A percentile compares a stretch with the other conserved stretches of the same genome.
phyloP scores from a whole-genome alignment of 2,888 invertebrate species.

The Leptopilina syphax region DNA sequence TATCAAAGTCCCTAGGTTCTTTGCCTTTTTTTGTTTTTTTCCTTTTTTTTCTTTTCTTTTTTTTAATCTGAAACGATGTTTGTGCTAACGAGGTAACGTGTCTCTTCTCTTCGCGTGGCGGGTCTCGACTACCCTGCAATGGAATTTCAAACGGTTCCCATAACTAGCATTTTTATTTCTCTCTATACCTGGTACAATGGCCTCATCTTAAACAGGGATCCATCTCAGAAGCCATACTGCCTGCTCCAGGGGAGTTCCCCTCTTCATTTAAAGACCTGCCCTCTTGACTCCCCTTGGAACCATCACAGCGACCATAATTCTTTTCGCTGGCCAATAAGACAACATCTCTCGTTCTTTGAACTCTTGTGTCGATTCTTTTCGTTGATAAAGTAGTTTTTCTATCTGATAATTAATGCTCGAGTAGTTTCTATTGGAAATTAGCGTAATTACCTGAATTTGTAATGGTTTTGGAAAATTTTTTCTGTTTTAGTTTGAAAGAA shows the following conservation, averaged over 20 bases:
- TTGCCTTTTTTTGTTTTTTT: no score
- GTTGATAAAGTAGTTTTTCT: no score
- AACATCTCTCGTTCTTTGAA: not conserved
- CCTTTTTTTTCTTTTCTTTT: no score
- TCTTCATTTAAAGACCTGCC: slow-evolving; percentile 68
- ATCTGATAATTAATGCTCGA: no score
- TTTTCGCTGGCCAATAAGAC: slow-evolving; percentile 46
- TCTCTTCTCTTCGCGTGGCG: slow-evolving; percentile 67
- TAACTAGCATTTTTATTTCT: slow-evolving; percentile 63
- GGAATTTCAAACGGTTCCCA: slow-evolving; percentile 64
- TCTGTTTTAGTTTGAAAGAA: no score
- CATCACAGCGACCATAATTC: slow-evolving; percentile 62
- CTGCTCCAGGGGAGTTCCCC: slow-evolving; percentile 74
- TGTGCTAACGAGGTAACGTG: slow-evolving; percentile 68
- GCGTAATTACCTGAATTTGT: no score
- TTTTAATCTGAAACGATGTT: slow-evolving; percentile 9
- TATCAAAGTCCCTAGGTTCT: slow-evolving; percentile 36
- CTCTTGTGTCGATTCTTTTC: not conserved
- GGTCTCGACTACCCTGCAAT: slow-evolving; percentile 65
- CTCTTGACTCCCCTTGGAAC: slow-evolving; percentile 58
- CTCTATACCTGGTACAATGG: slow-evolving; percentile 50
- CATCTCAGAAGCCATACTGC: slow-evolving; percentile 68
- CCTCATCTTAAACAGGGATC: slow-evolving; percentile 56
- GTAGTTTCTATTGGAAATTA: no score
- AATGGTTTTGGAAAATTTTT: no score